phyloP scores from a whole-genome alignment of 2,888 invertebrate species.

The Girardia tigrina region DNA sequence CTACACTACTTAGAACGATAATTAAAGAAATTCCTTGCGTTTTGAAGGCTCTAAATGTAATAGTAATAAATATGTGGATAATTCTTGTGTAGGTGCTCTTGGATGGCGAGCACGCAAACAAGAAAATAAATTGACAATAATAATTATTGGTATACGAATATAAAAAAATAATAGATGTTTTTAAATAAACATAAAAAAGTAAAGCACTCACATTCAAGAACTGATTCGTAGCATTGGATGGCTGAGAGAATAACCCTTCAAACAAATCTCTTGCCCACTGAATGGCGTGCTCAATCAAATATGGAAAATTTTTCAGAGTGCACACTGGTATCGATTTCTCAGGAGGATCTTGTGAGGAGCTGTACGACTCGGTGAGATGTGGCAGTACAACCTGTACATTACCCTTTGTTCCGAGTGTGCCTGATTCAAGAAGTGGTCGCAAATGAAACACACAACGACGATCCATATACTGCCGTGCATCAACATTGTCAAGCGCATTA shows the following conservation, averaged over 20 bases:
- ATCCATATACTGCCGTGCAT: slow-evolving; percentile 90
- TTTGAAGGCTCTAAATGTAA: no score
- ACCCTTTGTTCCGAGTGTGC: slow-evolving; percentile 93
- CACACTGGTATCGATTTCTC: slow-evolving; percentile 96
- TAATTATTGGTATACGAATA: no score
- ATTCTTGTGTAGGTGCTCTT: no score
- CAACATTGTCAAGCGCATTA: slow-evolving; percentile 92
- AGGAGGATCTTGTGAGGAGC: slow-evolving; percentile 86
- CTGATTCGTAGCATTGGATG: slow-evolving; percentile 54
- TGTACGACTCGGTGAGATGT: slow-evolving; percentile 86
- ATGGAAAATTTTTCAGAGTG: slow-evolving; percentile 94
- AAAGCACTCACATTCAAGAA: slow-evolving; percentile 42
- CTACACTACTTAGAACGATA: no score
- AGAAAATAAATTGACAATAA: no score
- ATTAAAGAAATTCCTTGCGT: no score
- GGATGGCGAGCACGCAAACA: no score
- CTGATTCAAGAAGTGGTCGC: slow-evolving; percentile 86
- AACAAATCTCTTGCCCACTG: slow-evolving; percentile 56
- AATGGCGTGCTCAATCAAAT: slow-evolving; percentile 70
- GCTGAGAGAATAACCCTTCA: slow-evolving; percentile 78
- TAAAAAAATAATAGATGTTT: no score
- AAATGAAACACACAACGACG: slow-evolving; percentile 89
- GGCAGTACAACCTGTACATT: slow-evolving; percentile 85
- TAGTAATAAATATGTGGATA: no score
- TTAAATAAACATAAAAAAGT: no score